These are phyloP conservation scores for Gymnoscopelus microlampas DNA, from an alignment of 2,797 vertebrate species.

Conservation along the genomic window DNA sequence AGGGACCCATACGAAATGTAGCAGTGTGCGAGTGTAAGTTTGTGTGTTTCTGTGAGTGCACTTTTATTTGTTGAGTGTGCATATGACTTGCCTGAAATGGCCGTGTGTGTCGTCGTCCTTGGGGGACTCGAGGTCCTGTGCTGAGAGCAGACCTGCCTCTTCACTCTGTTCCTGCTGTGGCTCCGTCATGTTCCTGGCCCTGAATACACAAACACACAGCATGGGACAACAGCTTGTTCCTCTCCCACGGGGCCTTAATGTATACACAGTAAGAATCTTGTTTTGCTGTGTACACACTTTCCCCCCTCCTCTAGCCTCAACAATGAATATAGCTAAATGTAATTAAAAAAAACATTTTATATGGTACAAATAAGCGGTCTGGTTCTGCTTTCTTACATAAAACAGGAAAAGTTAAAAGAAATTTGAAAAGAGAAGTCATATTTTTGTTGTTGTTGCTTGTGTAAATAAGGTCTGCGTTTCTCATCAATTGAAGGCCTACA, in stretches of 20 bases:
- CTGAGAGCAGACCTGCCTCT: constrained; percentile 70
- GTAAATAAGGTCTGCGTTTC: constrained; percentile 47
- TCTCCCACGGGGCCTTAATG: constrained; percentile 24
- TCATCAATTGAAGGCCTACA: constrained; percentile 47
- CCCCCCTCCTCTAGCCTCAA: constrained; percentile 44
- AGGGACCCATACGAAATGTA: no score
- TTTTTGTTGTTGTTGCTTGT: constrained; percentile 15
- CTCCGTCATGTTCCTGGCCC: constrained; percentile 78
- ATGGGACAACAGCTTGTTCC: constrained; percentile 47
- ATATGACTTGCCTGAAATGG: constrained; percentile 74
- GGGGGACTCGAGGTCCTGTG: constrained; percentile 72
- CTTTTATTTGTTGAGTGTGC: constrained; percentile 26
- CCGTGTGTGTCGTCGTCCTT: constrained; percentile 77
- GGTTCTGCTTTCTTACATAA: constrained; percentile 33
- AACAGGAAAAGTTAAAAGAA: constrained; percentile 21
- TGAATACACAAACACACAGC: constrained; percentile 24
- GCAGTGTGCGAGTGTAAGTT: not conserved
- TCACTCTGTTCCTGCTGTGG: constrained; percentile 72
- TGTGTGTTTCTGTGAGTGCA: constrained; percentile 3
- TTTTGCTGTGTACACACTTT: constrained; percentile 26
- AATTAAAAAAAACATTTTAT: no score
- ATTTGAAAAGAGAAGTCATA: constrained; percentile 6
- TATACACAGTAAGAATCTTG: constrained; percentile 33
- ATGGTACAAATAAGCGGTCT: constrained; percentile 53
- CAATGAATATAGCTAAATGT: constrained; percentile 22